A percentile compares a stretch with the other conserved stretches of the same genome.
Evolutionary conservation across 2,113 vertebrate species (phyloP).

Genomic region (Mus pahari): DNA sequence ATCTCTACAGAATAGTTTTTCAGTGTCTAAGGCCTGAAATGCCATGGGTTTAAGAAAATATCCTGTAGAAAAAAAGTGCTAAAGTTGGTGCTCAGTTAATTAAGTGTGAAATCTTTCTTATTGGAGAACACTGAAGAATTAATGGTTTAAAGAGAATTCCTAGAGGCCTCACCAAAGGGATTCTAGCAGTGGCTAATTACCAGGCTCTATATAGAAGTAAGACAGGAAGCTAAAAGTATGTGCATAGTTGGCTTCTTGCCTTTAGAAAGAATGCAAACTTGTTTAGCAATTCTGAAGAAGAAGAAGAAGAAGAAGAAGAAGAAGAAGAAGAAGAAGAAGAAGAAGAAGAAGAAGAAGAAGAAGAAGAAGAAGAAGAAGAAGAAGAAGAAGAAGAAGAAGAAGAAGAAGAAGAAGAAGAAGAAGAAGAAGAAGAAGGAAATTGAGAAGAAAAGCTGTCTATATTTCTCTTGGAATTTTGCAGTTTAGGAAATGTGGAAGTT

Average conservation of each 20-base stretch:
- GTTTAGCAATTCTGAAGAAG: background rate
- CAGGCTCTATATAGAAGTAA: background rate
- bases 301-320: no score
- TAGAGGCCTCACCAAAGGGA: background rate
- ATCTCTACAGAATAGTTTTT: background rate
- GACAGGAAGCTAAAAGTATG: background rate
- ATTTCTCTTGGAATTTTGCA: background rate
- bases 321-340: no score
- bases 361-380: no score
- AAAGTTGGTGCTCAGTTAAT: conserved; percentile 42
- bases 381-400: no score
- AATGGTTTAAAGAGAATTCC: conserved; percentile 25
- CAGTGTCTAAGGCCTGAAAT: background rate
- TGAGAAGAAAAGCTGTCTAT: background rate
- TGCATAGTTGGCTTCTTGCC: background rate
- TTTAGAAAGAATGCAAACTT: conserved; percentile 20
- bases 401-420: background rate
- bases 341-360: no score
- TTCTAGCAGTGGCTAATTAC: conserved; percentile 30
- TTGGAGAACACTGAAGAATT: conserved; percentile 41
- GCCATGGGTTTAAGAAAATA: conserved; percentile 23
- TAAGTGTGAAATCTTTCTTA: conserved; percentile 58
- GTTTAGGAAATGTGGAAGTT: background rate
- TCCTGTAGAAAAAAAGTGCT: background rate
- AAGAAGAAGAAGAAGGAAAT: background rate